A percentile compares a stretch with the other conserved stretches of the same genome.
Evolutionary conservation across 2,888 invertebrate genomes (phyloP).

Genomic region (Mayetiola destructor): DNA sequence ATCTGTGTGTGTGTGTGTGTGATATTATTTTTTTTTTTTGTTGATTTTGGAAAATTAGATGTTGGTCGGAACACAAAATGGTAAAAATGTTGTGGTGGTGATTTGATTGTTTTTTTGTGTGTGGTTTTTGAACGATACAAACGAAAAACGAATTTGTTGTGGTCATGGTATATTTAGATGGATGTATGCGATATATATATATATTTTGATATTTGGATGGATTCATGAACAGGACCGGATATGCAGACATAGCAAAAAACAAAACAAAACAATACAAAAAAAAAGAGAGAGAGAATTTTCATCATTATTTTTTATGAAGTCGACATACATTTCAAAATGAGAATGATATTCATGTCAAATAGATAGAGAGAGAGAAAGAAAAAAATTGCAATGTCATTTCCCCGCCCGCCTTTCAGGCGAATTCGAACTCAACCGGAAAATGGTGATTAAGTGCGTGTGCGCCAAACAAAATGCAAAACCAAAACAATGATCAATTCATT

Average conservation of each 20-base stretch:
- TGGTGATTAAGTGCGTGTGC: too few species aligned
- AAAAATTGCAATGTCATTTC: too few species aligned
- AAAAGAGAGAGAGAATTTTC: too few species aligned
- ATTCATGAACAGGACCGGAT: not conserved
- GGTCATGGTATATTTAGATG: too few species aligned
- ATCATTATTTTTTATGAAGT: too few species aligned
- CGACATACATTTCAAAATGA: too few species aligned
- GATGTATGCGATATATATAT: not conserved
- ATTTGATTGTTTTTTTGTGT: not conserved
- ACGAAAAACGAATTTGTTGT: not conserved
- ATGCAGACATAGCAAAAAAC: not conserved
- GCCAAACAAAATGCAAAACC: too few species aligned
- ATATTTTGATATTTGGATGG: not conserved
- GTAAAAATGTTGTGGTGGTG: constrained; percentile 6
- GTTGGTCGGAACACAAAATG: constrained; percentile 5
- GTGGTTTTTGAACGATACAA: not conserved
- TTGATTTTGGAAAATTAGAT: not conserved
- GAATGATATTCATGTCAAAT: too few species aligned
- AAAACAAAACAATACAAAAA: constrained; percentile 5
- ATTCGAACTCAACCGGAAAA: too few species aligned
- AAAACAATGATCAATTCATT: too few species aligned
- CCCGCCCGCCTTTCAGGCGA: too few species aligned
- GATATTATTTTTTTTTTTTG: not conserved
- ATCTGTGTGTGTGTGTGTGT: not conserved
- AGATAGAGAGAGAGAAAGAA: too few species aligned